phyloP scores from a whole-genome alignment of 2,113 vertebrate species.

The Hoplias malabaricus region DNA sequence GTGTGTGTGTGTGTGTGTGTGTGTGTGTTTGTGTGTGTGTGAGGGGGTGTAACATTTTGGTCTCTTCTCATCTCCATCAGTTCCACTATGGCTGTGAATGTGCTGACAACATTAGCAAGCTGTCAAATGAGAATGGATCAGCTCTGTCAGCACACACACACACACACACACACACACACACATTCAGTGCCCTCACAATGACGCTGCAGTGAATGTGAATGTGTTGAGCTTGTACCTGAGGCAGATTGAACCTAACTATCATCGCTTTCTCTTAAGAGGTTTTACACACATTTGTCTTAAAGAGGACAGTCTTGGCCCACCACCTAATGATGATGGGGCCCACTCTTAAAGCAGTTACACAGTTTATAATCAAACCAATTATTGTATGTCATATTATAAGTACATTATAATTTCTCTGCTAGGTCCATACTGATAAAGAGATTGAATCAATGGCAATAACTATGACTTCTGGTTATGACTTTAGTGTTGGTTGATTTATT shows the following conservation, averaged over 20 bases:
- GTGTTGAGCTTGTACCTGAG: not conserved
- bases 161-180: conserved; percentile 5
- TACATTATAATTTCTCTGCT: too few species aligned
- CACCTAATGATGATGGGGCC: too few species aligned
- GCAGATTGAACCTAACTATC: not conserved
- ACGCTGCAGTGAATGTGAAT: not conserved
- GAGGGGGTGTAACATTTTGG: not conserved
- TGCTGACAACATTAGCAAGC: not conserved
- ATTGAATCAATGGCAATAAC: too few species aligned
- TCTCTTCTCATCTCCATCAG: not conserved
- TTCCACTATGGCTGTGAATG: not conserved
- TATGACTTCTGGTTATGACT: too few species aligned
- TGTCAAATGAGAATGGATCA: not conserved
- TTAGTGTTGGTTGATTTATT: too few species aligned
- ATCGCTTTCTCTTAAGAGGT: not conserved
- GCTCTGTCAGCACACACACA: not conserved
- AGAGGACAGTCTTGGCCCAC: too few species aligned
- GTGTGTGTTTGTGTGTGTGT: not conserved
- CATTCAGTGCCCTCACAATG: not conserved
- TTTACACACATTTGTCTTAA: too few species aligned
- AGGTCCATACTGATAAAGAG: too few species aligned
- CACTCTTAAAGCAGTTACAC: too few species aligned
- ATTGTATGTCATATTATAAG: too few species aligned
- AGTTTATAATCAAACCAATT: too few species aligned
- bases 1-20: not conserved